These are phyloP conservation scores for Drosophila nr. perissopoda DNA, from an alignment of 2,888 invertebrate genomes.

Conservation along the genomic window DNA sequence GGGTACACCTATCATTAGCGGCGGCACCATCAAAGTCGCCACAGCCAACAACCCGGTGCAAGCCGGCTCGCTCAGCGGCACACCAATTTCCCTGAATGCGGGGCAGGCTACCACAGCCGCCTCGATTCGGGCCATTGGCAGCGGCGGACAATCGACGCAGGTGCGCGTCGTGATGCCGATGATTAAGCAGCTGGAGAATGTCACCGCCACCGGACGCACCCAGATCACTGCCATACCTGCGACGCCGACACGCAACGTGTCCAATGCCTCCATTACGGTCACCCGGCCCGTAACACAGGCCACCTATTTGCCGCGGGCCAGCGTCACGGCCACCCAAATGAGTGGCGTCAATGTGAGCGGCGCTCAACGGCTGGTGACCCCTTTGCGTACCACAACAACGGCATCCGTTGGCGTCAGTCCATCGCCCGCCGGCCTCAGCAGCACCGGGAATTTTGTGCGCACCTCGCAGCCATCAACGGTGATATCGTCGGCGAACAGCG, in stretches of 20 bases:
- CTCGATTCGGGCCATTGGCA: slow-evolving; percentile 80
- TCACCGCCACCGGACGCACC: slow-evolving; percentile 78
- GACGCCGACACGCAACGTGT: slow-evolving; percentile 79
- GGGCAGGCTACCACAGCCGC: slow-evolving; percentile 80
- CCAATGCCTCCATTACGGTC: slow-evolving; percentile 85
- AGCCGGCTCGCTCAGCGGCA: slow-evolving; percentile 66
- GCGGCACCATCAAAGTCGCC: slow-evolving; percentile 79
- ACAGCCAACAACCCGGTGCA: slow-evolving; percentile 62
- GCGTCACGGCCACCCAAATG: slow-evolving; percentile 83
- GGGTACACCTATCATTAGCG: slow-evolving; percentile 63
- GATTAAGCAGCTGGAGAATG: slow-evolving; percentile 86
- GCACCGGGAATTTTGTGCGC: slow-evolving; percentile 82
- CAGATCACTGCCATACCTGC: slow-evolving; percentile 85
- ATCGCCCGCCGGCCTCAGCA: slow-evolving; percentile 70
- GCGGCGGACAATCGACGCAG: slow-evolving; percentile 83
- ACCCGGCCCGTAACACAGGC: slow-evolving; percentile 83
- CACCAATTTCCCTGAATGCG: slow-evolving; percentile 74
- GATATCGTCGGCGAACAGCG: slow-evolving; percentile 82
- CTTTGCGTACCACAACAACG: slow-evolving; percentile 81
- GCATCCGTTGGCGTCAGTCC: slow-evolving; percentile 63
- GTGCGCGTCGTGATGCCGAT: slow-evolving; percentile 85
- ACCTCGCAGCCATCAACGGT: slow-evolving; percentile 83
- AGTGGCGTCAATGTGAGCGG: slow-evolving; percentile 68
- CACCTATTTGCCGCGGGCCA: slow-evolving; percentile 83
- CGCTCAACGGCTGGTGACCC: slow-evolving; percentile 82